A percentile compares a stretch with the other conserved stretches of the same genome.
phyloP scores from a whole-genome alignment of 2,888 invertebrate genomes.

The Apamea epomidion region DNA sequence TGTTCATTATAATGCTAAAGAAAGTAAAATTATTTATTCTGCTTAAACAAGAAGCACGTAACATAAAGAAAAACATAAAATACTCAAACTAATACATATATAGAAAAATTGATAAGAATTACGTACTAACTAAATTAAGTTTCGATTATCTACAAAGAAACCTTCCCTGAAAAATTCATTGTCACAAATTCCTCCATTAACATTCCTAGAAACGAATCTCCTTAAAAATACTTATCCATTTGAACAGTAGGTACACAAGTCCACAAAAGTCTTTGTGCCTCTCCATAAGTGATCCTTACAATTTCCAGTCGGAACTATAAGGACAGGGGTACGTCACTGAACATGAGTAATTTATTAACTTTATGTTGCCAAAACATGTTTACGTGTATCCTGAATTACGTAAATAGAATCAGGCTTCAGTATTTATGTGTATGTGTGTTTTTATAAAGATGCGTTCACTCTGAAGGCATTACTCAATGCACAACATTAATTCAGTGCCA shows the following conservation, averaged over 20 bases:
- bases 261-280: constrained; percentile 48
- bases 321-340: constrained; percentile 35
- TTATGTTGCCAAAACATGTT: constrained; percentile 73
- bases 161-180: not conserved
- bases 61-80: not conserved
- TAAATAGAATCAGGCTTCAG: constrained; percentile 42
- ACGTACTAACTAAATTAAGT: not conserved
- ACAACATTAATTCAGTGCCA: no score
- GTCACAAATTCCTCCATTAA: not conserved
- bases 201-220: not conserved
- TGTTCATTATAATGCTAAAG: not conserved
- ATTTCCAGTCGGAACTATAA: constrained; percentile 44
- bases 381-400: constrained; percentile 61
- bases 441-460: not conserved
- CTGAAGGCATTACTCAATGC: not conserved
- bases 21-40: not conserved
- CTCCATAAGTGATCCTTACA: constrained; percentile 54
- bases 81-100: not conserved
- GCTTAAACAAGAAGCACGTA: not conserved
- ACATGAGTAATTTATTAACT: constrained; percentile 71
- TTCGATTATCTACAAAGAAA: constrained; percentile 6
- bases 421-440: constrained; percentile 25
- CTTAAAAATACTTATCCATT: constrained; percentile 32
- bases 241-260: constrained; percentile 31
- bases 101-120: not conserved